Conservation (phyloP, 2,888 invertebrate genomes). For the Seira ritae region DNA sequence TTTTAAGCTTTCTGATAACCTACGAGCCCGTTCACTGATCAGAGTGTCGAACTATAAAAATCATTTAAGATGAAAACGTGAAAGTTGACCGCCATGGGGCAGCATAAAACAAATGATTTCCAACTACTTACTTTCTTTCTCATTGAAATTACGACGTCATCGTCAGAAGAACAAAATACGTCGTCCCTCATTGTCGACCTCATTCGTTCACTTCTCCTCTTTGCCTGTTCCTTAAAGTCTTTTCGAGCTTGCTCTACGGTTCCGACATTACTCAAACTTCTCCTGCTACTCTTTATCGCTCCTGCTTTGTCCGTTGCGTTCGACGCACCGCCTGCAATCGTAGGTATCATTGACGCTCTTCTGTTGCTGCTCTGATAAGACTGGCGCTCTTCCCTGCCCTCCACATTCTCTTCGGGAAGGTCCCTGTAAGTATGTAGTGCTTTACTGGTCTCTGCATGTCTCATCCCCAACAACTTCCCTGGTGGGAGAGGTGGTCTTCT, state of each 20-base stretch:
- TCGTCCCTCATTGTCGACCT: conserved; percentile 48
- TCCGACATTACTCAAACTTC: conserved; percentile 1
- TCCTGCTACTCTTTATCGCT: too few species aligned
- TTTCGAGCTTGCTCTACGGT: neutral
- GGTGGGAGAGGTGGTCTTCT: conserved; percentile 40
- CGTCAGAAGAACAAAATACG: conserved; percentile 59
- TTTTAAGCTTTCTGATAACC: conserved; percentile 44
- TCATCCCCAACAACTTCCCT: neutral
- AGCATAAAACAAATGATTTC: neutral
- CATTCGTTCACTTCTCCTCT: conserved; percentile 15
- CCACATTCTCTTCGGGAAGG: too few species aligned
- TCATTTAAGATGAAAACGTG: too few species aligned
- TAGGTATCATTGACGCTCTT: too few species aligned
- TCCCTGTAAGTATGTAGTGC: too few species aligned
- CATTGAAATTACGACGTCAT: conserved; percentile 51
- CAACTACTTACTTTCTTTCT: conserved; percentile 46
- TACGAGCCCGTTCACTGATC: conserved; percentile 50
- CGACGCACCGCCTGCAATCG: too few species aligned
- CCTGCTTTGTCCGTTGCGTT: too few species aligned
- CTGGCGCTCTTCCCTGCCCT: too few species aligned
- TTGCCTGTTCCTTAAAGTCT: neutral
- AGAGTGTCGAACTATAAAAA: conserved; percentile 50
- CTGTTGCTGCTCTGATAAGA: too few species aligned
- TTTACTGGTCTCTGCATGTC: too few species aligned
- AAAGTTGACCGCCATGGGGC: too few species aligned